phyloP scores from a whole-genome alignment of 2,113 vertebrate species.

The Notechis scutatus region DNA sequence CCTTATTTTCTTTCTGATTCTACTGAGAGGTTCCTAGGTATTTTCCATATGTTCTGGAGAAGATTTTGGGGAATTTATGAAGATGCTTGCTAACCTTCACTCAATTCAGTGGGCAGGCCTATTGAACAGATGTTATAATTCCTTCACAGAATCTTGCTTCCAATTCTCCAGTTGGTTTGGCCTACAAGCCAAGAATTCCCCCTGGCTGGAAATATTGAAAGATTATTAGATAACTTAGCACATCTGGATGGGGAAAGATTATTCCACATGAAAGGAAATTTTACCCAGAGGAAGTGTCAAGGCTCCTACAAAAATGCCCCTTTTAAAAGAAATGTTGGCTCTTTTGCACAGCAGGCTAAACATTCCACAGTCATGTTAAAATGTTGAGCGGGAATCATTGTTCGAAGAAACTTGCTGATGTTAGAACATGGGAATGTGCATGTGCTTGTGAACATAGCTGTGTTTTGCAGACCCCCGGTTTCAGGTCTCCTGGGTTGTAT shows the following conservation, averaged over 20 bases:
- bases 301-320: neutral
- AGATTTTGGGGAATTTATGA: neutral
- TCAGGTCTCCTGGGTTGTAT: neutral
- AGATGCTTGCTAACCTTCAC: no score
- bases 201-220: neutral
- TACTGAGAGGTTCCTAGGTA: neutral
- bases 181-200: neutral
- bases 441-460: neutral
- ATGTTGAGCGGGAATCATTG: neutral
- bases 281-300: neutral
- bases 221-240: neutral
- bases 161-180: neutral
- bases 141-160: no score
- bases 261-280: neutral
- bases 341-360: neutral
- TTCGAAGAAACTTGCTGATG: neutral
- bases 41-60: neutral
- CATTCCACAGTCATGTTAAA: neutral
- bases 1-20: neutral
- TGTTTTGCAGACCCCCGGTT: neutral
- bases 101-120: neutral
- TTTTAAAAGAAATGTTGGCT: neutral
- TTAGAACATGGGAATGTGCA: neutral
- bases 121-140: no score
- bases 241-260: neutral